Conservation (phyloP, 2,888 invertebrate species). For the Serrognathus titanus region DNA sequence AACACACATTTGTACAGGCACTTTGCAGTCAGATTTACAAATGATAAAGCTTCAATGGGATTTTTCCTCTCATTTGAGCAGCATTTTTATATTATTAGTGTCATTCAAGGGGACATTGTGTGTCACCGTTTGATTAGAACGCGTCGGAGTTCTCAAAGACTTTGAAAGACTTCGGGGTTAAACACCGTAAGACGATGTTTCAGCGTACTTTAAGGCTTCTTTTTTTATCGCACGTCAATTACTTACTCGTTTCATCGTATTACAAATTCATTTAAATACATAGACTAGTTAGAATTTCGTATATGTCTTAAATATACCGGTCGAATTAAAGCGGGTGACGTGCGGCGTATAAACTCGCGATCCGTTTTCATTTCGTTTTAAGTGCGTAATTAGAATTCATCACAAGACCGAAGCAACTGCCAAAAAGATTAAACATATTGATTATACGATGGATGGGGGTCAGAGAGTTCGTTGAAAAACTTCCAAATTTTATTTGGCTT, state of each 20-base stretch:
- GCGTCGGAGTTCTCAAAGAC: constrained; percentile 1
- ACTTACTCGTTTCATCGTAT: background rate
- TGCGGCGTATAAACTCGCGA: no score
- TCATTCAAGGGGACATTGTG: constrained; percentile 9
- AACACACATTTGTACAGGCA: background rate
- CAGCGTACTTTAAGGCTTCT: background rate
- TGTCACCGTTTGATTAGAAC: background rate
- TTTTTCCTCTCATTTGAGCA: constrained; percentile 6
- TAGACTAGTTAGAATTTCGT: no score
- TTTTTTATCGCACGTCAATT: background rate
- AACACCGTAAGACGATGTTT: constrained; percentile 1
- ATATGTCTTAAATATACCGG: no score
- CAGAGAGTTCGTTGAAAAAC: background rate
- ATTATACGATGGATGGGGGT: background rate
- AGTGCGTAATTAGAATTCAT: constrained; percentile 13
- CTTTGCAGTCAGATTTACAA: constrained; percentile 8
- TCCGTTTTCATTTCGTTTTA: background rate
- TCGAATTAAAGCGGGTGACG: no score
- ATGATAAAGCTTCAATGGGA: constrained; percentile 5
- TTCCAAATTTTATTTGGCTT: background rate
- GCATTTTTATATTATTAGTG: constrained; percentile 11
- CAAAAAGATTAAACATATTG: constrained; percentile 8
- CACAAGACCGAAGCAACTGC: constrained; percentile 11
- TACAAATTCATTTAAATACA: no score
- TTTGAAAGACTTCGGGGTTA: constrained; percentile 2